Percentiles rank a stretch among this genome's conserved stretches.
Evolutionary conservation across 1,140 invertebrate genomes (phyloP).

Genomic region (Caenorhabditis elegans): DNA sequence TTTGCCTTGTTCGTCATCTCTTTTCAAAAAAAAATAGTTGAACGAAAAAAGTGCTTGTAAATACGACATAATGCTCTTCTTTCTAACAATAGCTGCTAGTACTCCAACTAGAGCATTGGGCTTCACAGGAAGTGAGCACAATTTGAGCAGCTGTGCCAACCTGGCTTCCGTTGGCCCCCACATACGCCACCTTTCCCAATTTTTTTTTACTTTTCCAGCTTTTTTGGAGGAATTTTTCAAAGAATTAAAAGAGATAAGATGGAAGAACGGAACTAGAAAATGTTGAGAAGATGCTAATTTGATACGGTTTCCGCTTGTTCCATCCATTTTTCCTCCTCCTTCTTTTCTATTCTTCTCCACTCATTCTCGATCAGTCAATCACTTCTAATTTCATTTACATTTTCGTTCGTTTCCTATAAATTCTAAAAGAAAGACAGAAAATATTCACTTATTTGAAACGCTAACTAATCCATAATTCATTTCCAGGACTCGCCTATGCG

Average conservation of each 20-base stretch:
- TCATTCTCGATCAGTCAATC: constrained; percentile 12
- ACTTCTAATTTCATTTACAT: constrained; percentile 23
- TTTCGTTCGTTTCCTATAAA: neutral
- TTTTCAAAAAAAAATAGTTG: neutral
- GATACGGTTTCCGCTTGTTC: constrained; percentile 27
- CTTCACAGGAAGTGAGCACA: constrained; percentile 30
- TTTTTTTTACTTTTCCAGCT: neutral
- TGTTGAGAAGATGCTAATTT: constrained; percentile 17
- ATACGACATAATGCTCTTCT: neutral
- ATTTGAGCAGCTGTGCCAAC: constrained; percentile 28
- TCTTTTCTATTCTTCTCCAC: neutral
- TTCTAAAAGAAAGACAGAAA: too few relatives aligned
- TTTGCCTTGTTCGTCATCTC: neutral
- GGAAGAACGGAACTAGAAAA: constrained; percentile 2
- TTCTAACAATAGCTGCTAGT: constrained; percentile 8
- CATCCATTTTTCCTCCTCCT: neutral
- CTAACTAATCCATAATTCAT: neutral
- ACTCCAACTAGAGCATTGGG: neutral
- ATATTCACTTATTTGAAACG: too few relatives aligned
- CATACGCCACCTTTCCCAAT: neutral
- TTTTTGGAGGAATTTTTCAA: neutral
- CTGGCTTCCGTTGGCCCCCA: neutral
- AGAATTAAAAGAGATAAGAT: neutral
- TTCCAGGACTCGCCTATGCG: constrained; percentile 46
- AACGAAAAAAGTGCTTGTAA: neutral